Evolutionary conservation across 2,888 invertebrate genomes (phyloP).

Genomic region (Leucophenga montana): DNA sequence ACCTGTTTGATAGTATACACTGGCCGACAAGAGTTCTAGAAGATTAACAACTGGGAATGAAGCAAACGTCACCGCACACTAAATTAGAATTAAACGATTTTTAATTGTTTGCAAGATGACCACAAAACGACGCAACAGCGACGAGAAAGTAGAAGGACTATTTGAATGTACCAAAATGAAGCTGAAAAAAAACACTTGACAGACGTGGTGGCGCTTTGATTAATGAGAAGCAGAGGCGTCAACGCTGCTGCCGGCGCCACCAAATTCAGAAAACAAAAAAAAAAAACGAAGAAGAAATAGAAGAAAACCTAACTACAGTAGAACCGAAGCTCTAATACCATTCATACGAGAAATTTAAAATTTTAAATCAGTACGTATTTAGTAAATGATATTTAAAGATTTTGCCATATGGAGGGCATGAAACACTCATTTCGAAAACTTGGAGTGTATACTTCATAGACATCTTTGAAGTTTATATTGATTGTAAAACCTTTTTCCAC

Average conservation of each 20-base stretch:
- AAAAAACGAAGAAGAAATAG: not conserved
- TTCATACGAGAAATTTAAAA: not conserved
- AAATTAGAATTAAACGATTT: slow-evolving; percentile 26
- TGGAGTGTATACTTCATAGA: no score
- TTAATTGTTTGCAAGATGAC: slow-evolving; percentile 8
- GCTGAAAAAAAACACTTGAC: not conserved
- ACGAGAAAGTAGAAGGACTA: not conserved
- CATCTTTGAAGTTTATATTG: no score
- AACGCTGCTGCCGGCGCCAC: not conserved
- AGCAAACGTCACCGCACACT: not conserved
- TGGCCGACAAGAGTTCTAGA: not conserved
- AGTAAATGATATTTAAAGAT: no score
- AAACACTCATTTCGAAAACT: no score
- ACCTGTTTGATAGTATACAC: slow-evolving; percentile 8
- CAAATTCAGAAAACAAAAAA: not conserved
- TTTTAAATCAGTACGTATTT: no score
- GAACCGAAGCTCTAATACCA: no score
- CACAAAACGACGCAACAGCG: not conserved
- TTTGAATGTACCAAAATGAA: not conserved
- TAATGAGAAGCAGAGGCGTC: slow-evolving; percentile 12
- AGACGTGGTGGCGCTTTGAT: slow-evolving; percentile 11
- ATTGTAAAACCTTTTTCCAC: no score
- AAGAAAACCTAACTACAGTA: no score
- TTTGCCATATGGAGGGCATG: no score
- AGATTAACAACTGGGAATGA: not conserved